These are phyloP conservation scores for Leucosticte australis DNA, from an alignment of 2,113 vertebrate genomes.

Conservation along the genomic window DNA sequence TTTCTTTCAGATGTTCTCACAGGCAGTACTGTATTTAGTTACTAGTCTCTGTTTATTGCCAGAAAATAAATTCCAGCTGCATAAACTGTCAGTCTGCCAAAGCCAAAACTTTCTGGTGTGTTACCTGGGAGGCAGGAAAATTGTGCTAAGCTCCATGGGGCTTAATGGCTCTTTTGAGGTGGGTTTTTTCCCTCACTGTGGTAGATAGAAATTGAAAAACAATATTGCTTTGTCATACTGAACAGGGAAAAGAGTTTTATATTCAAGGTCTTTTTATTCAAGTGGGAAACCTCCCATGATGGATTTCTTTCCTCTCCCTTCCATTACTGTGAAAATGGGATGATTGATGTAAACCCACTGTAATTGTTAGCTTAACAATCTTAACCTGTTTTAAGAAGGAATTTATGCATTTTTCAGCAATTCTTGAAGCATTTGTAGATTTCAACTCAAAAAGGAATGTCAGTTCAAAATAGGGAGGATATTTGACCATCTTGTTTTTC, in stretches of 20 bases:
- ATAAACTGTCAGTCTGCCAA: background rate
- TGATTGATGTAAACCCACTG: background rate
- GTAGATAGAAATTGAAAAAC: background rate
- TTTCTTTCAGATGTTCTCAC: background rate
- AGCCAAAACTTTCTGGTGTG: background rate
- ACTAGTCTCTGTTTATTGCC: background rate
- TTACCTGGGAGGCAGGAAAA: background rate
- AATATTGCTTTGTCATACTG: background rate
- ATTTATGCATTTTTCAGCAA: background rate
- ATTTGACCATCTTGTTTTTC: background rate
- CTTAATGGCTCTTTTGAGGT: background rate
- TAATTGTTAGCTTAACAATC: background rate
- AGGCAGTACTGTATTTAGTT: background rate
- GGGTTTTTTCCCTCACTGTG: background rate
- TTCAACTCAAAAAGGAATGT: background rate
- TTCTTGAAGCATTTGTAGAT: background rate
- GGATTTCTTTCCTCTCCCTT: background rate
- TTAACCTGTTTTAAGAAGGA: background rate
- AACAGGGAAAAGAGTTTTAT: background rate
- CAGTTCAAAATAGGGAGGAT: background rate
- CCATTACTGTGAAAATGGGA: background rate
- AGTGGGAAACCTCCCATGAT: background rate
- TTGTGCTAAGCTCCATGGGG: fast-evolving
- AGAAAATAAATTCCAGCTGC: background rate
- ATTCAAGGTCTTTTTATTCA: background rate